Evolutionary conservation across 2,888 invertebrate species (phyloP).

Genomic region (Parnassius mnemosyne): DNA sequence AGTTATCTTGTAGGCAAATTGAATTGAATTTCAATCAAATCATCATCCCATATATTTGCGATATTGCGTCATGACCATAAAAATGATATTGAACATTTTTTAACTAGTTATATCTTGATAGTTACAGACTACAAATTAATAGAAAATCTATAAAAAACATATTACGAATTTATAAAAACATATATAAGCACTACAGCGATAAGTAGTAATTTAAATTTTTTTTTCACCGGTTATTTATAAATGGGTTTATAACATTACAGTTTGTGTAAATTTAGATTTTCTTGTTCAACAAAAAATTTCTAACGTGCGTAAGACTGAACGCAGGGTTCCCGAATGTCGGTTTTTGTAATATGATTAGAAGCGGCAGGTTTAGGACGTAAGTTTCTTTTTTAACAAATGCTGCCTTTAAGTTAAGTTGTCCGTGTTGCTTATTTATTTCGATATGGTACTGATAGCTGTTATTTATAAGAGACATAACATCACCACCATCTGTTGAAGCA

Average conservation of each 20-base stretch:
- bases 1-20: neutral
- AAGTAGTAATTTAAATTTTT: slow-evolving; percentile 9
- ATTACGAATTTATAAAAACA: slow-evolving; percentile 23
- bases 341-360: slow-evolving; percentile 33
- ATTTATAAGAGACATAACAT: slow-evolving; percentile 30
- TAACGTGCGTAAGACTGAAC: slow-evolving; percentile 48
- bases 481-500: neutral
- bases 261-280: neutral
- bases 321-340: slow-evolving; percentile 47
- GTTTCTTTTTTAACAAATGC: slow-evolving; percentile 39
- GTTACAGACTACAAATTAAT: slow-evolving; percentile 4
- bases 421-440: slow-evolving; percentile 54
- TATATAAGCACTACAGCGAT: slow-evolving; percentile 7
- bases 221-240: slow-evolving; percentile 11
- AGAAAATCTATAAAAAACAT: slow-evolving; percentile 6
- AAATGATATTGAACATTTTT: slow-evolving; percentile 6
- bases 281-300: neutral
- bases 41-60: neutral
- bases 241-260: neutral
- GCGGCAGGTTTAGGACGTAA: slow-evolving; percentile 45
- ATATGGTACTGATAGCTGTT: slow-evolving; percentile 31
- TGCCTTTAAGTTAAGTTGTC: slow-evolving; percentile 47
- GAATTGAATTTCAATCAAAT: neutral
- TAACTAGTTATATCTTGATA: slow-evolving; percentile 17
- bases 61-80: slow-evolving; percentile 22